Percentiles rank a stretch among this genome's conserved stretches.
phyloP scores from a whole-genome alignment of 2,888 invertebrate species.

The Neoascia interrupta region DNA sequence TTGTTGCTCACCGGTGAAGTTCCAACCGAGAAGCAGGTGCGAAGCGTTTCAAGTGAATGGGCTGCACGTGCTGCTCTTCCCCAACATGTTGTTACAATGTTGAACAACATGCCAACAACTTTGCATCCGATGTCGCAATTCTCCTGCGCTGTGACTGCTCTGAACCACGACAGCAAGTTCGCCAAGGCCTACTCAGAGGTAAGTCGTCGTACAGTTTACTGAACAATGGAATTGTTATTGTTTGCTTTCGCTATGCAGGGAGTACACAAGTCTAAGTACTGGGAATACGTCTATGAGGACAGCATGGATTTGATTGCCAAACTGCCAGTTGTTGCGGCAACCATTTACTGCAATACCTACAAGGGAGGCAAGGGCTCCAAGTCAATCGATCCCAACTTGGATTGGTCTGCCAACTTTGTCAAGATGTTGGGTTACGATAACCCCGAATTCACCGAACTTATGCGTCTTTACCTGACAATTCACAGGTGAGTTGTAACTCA shows the following conservation, averaged over 20 bases:
- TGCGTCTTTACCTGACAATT: constrained; percentile 92
- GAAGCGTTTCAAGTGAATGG: constrained; percentile 87
- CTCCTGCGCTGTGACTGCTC: constrained; percentile 88
- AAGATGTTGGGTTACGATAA: constrained; percentile 90
- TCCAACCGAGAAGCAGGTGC: constrained; percentile 89
- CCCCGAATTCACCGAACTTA: constrained; percentile 87
- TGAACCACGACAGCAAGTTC: constrained; percentile 92
- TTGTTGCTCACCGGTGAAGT: constrained; percentile 93
- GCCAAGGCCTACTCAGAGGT: constrained; percentile 86
- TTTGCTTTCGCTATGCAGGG: constrained; percentile 78
- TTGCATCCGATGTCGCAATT: constrained; percentile 94
- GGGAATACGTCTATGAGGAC: constrained; percentile 90
- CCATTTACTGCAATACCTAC: constrained; percentile 90
- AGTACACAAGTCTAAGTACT: constrained; percentile 87
- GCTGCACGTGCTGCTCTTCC: constrained; percentile 86
- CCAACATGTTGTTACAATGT: constrained; percentile 89
- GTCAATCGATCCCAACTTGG: constrained; percentile 87
- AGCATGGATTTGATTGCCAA: constrained; percentile 93
- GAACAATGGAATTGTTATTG: constrained; percentile 22
- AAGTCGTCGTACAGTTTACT: constrained; percentile 7
- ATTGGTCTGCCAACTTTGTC: constrained; percentile 92
- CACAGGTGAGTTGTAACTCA: constrained; percentile 80
- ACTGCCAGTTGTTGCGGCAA: constrained; percentile 91
- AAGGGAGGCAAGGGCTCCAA: constrained; percentile 85
- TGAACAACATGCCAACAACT: constrained; percentile 89